phyloP scores from a whole-genome alignment of 2,797 vertebrate species.

The Todus mexicanus region DNA sequence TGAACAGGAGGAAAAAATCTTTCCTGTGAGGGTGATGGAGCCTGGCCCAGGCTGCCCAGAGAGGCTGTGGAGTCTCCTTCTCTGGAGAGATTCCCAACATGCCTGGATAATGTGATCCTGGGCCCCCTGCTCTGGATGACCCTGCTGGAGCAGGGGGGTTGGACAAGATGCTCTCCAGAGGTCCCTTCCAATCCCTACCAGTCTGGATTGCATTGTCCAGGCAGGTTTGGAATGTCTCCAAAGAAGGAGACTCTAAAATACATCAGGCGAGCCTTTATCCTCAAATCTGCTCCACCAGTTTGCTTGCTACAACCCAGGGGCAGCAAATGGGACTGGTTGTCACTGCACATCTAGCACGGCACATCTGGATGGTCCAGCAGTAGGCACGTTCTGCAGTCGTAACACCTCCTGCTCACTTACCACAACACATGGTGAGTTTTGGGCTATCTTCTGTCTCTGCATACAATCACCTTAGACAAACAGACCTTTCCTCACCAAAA shows the following conservation, averaged over 20 bases:
- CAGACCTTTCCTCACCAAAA: neutral
- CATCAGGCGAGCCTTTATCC: neutral
- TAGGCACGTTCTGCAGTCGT: neutral
- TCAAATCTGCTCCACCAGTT: neutral
- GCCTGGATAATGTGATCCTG: no score
- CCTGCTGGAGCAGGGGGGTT: neutral
- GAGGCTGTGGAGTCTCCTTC: no score
- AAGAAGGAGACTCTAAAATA: no score
- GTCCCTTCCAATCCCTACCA: neutral
- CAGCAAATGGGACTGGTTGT: neutral
- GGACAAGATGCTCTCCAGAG: no score
- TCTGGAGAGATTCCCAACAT: no score
- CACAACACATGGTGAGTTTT: neutral
- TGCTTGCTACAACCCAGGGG: neutral
- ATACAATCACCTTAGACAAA: neutral
- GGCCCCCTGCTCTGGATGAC: neutral
- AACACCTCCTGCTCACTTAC: neutral
- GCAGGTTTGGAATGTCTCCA: no score
- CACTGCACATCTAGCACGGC: neutral
- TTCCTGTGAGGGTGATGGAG: no score
- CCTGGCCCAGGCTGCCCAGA: no score
- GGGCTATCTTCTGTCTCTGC: neutral
- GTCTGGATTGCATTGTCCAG: no score
- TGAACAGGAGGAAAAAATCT: no score
- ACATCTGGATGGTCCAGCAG: neutral